Conservation (phyloP, 1,140 invertebrate genomes). For the Scaptomyza pallida region DNA sequence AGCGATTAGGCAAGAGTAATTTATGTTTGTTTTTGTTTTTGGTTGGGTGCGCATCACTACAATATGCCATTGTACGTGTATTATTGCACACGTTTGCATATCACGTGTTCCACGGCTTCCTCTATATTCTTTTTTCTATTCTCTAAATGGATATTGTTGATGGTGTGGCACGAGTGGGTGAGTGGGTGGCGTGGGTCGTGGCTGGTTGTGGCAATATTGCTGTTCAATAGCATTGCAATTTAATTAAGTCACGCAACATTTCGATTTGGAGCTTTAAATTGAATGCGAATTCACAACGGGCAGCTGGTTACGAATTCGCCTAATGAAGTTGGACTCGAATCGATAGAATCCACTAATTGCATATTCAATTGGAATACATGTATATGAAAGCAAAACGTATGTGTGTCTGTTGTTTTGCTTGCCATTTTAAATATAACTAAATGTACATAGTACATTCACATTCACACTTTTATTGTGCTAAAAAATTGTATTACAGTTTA, state of each 20-base stretch:
- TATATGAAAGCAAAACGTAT: not conserved
- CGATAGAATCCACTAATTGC: slow-evolving; percentile 28
- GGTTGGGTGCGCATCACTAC: not conserved
- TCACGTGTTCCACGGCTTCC: slow-evolving; percentile 59
- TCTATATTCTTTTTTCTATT: slow-evolving; percentile 54
- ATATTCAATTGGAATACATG: slow-evolving; percentile 18
- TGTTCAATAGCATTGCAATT: slow-evolving; percentile 65
- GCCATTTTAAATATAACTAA: not conserved
- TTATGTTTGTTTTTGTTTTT: slow-evolving; percentile 5
- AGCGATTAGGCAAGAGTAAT: slow-evolving; percentile 44
- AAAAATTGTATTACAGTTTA: too few relatives aligned
- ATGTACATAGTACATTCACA: not conserved
- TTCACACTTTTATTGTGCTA: not conserved
- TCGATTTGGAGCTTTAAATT: slow-evolving; percentile 70
- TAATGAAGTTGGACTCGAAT: slow-evolving; percentile 52
- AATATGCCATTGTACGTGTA: slow-evolving; percentile 4
- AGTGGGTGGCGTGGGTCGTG: not conserved
- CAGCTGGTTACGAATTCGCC: slow-evolving; percentile 30
- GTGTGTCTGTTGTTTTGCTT: not conserved
- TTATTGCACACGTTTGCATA: slow-evolving; percentile 73
- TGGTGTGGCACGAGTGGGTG: not conserved
- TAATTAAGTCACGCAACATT: slow-evolving; percentile 80
- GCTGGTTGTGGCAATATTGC: not conserved
- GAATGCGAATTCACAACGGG: slow-evolving; percentile 42
- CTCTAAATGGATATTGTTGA: slow-evolving; percentile 64